These are phyloP conservation scores for Myrmophylax atrothorax DNA, from an alignment of 2,113 vertebrate species.

Conservation along the genomic window DNA sequence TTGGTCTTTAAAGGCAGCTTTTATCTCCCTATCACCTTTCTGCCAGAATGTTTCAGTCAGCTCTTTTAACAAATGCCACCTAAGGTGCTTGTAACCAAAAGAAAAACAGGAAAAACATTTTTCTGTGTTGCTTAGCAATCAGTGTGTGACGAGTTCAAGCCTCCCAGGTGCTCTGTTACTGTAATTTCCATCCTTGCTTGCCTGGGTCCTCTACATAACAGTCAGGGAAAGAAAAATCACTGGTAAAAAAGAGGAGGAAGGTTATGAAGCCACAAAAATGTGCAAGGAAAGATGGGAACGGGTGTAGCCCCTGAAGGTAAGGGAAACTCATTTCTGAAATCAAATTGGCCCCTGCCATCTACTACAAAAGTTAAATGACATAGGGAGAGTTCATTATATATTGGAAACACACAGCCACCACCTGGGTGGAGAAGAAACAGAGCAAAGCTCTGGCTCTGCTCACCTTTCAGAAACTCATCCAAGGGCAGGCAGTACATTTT, in stretches of 20 bases:
- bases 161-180: background rate
- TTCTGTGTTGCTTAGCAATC: slow-evolving; percentile 36
- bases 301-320: background rate
- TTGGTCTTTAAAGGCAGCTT: slow-evolving; percentile 24
- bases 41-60: slow-evolving; percentile 29
- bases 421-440: background rate
- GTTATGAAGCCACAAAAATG: background rate
- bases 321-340: background rate
- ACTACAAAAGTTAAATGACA: background rate
- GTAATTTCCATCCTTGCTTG: background rate
- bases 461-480: background rate
- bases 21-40: slow-evolving; percentile 49
- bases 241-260: background rate
- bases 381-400: background rate
- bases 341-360: background rate
- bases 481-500: slow-evolving; percentile 6
- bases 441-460: background rate
- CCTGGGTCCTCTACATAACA: background rate
- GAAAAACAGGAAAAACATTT: slow-evolving; percentile 43
- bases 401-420: background rate
- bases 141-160: background rate
- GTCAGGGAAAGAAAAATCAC: background rate
- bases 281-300: background rate
- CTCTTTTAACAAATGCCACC: slow-evolving; percentile 11
- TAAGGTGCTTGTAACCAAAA: slow-evolving; percentile 21